Percentiles rank a stretch among this genome's conserved stretches.
These are phyloP conservation scores for Xylocopa sonorina DNA, from an alignment of 1,140 invertebrate genomes.

Conservation along the genomic window DNA sequence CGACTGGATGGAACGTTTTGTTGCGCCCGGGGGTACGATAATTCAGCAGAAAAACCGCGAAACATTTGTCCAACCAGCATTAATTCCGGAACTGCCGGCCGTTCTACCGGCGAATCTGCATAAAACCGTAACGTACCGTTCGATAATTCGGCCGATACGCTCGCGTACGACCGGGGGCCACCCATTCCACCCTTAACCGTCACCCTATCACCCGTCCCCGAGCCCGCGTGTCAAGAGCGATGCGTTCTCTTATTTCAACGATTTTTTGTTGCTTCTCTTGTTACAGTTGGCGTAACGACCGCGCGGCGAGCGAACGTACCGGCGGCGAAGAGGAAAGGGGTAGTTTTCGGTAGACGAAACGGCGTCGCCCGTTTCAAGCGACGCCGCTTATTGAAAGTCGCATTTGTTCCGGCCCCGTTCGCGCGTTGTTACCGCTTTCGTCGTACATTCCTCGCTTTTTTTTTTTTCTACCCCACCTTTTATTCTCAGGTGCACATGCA, in stretches of 20 bases:
- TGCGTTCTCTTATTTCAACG: neutral
- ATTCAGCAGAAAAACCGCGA: constrained; percentile 72
- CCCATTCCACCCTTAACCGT: neutral
- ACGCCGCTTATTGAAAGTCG: constrained; percentile 47
- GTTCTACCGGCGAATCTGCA: constrained; percentile 68
- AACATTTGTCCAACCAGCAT: constrained; percentile 71
- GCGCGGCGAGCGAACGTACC: neutral
- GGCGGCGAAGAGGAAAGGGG: too few species aligned
- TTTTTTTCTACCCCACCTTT: too few species aligned
- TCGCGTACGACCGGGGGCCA: constrained; percentile 15
- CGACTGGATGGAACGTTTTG: constrained; percentile 44
- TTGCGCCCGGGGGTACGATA: constrained; percentile 65
- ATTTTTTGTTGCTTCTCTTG: neutral
- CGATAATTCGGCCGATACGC: constrained; percentile 74
- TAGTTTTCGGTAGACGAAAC: neutral
- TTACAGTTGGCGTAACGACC: neutral
- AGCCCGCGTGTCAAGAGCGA: too few species aligned
- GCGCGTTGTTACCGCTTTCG: constrained; percentile 33
- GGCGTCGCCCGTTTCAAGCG: constrained; percentile 8
- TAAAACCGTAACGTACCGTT: constrained; percentile 70
- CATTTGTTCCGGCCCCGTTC: constrained; percentile 48
- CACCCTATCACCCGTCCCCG: neutral
- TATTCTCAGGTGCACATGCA: constrained; percentile 9
- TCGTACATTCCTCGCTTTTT: constrained; percentile 16
- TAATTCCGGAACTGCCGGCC: constrained; percentile 67